Evolutionary conservation across 1,140 invertebrate species (phyloP), one percentile per base, ranked within the genome.

Genomic region (Macrotrachela quadricornifera): DNA sequence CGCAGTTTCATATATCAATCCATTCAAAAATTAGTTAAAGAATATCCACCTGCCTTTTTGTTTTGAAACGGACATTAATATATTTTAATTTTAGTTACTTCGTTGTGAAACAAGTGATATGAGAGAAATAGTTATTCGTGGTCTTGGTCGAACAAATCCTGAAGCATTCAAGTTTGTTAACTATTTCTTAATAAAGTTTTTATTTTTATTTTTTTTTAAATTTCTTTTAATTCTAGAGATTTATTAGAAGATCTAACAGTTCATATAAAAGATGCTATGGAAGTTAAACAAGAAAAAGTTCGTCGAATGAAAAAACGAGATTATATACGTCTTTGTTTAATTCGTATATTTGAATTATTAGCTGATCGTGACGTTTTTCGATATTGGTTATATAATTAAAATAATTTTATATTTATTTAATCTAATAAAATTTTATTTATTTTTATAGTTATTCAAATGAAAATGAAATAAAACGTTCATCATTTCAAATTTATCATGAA

Each of bases 231-330:
- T 43, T n/a, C 4, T 30, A 14, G 87, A 64, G 87, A 95, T 72
- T 72, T 99, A 41, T 83, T 96, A 77, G 91, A 96, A 63, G 92
- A 99, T 70, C 64, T 99, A 17, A 76, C 85, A 11, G 77, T 80
- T 3, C 81, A 84, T 57, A 80, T 97, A 49, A 78, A 88, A 36
- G 92, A 97, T 69, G 85, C 88, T 1, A 81, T 92, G n/a, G 92
- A 97, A 67, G 77, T 85, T 21, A 96, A 96, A 65, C 83, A 92
- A 67, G 92, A 97, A 68, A 96, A 91, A 63, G 83, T 95, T 74
- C 74, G 88, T 42, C 70, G 90, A 17, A 72, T 86, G 53, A 63
- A 70, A 36, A 75, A 90, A 49, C 76, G 87, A 55, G 92, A 97
- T 70, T 80, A 86, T 14, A 68, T 97, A n/a, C 73, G 92, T 49